Base-by-base conservation (phyloP, 2,113 vertebrate genomes). In the Cavia aperea region DNA sequence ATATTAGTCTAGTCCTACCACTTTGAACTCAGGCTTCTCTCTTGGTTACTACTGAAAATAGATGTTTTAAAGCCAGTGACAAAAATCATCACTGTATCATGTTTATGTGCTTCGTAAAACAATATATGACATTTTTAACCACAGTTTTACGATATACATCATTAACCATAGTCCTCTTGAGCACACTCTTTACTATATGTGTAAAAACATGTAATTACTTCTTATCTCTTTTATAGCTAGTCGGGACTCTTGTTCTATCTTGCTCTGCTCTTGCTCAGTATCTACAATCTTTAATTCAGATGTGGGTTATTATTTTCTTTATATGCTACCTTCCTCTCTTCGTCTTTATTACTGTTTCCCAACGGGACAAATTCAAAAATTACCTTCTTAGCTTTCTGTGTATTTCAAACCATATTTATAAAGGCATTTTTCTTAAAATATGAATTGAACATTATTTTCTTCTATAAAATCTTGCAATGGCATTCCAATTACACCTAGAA, bases 51-150 rank as follows among this genome's bases (percentile, higher is more conserved):
- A 92, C 0, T 56, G 19, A 78, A 70, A 90, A 68, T 16, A 81
- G 91, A 82, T 23, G 56, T 36, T 93, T 94, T 81, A 77, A 94
- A 93, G 54, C 87, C 82, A 81, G 70, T 43, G n/a, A 84, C 39
- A 36, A 90, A 90, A 90, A 89, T 70, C 70, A 91, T 77, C 77
- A 91, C 49, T n/a, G 90, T 81, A 79, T 29, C 19, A n/a, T 65
- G 43, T 81, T 26, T 70, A 29, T 62, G 14, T 39, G 87, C 56
- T 39, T 4, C 24, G 24, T 13, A 77, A 75, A 77, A 11, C 54
- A 77, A 49, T 11, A 39, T 29, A 56, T 39, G 26, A 62, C 16
- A 54, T 51, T 46, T 72, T 56, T 86, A 56, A 86, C 13, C 33
- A 54, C 2, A 70, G 51, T 18, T 89, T n/a, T 84, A 77, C 14